Evolutionary conservation across 2,888 invertebrate genomes (phyloP), one percentile per base, ranked within the genome.

Genomic region (Lithophane ornitopus): DNA sequence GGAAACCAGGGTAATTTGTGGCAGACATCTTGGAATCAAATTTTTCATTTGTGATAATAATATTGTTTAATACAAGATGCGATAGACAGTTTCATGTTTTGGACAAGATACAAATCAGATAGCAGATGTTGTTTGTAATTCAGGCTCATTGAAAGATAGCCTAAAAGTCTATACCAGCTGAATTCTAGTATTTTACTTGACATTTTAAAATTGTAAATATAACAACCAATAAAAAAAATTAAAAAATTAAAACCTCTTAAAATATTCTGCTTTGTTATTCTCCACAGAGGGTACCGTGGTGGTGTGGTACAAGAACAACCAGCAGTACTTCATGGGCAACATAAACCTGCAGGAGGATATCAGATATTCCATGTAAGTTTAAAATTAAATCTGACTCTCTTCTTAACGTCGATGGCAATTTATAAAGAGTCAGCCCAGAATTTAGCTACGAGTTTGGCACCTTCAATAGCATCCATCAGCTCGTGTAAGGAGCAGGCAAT

Each of bases 301-400:
- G 0, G 90, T 92, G 6, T 95, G 95, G 95, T 87, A 84, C n/a
- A 94, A 88, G 28, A 89, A 91, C n/a, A 85, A 88, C 2, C 74
- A 85, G 0, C 74, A 86, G 16, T 91, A 92, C 52, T 91, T 92
- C 86, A 79, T 93, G 22, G 89, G 91, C 19, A 80, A 6, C 0
- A 54, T 88, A 1, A 82, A 85, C 0, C 44, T 85, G 3, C 68
- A 74, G 4, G 84, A 86, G 3, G 84, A 88, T 41, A 68, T 75
- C 3, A 89, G 93, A 87, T 91, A 92, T 77, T 87, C 88, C 8
- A 89, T 95, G 95, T 95, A 90, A 93, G 94, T 67, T n/a, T n/a
- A 49, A 34, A n/a, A 66, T 34, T n/a, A 49, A 14, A 28, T 19
- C 19, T 12, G 1, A 26, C 19, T 54, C 6, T 34, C 34, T 34